Base-by-base conservation (phyloP, 2,888 invertebrate genomes). In the Hylaea fasciaria region DNA sequence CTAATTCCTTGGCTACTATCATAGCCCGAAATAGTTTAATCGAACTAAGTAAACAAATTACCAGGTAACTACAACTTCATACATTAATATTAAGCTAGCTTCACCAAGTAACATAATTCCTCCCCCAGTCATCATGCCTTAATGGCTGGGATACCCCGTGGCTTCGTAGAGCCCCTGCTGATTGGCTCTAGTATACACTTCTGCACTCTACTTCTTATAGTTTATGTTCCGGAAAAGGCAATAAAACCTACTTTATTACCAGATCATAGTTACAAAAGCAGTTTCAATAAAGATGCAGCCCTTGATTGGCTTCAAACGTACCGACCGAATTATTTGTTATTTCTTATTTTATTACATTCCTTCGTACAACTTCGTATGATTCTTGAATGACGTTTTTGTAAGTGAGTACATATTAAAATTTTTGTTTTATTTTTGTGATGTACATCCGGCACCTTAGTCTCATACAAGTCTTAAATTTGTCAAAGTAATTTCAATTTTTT, bases 161-260 rank as follows among this genome's bases (percentile, higher is more conserved):
- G 65, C 39, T 56, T 46, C 48, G 43, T 45, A 41, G 48, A 41
- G 22, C 54, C 62, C 66, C 66, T 37, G 62, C 64, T 62, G 66
- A 49, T 62, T 62, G 55, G 49, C 51, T 55, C 40, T 29, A 40
- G 32, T 9, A 14, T 17, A 43, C 45, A 17, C 29, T 12, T 28
- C 13, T 47, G 28, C 29, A 47, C 48, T 51, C 51, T 10, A 62
- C 56, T 51, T 48, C 56, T 52, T 40, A 53, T 44, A 57, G 29
- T 56, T 62, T 62, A 57, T 62, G 61, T 57, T 49, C 52, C 61
- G 56, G 61, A 62, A 62, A 62, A 47, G 17, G 43, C 32, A 48
- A 28, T 61, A 56, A 61, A 56, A 61, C 43, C 47, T 13, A 47
- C 44, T 60, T 61, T 61, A 61, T 52, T 56, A 16, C 51, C 13